phyloP scores from a whole-genome alignment of 2,888 invertebrate genomes.

The Mythimna vitellina region DNA sequence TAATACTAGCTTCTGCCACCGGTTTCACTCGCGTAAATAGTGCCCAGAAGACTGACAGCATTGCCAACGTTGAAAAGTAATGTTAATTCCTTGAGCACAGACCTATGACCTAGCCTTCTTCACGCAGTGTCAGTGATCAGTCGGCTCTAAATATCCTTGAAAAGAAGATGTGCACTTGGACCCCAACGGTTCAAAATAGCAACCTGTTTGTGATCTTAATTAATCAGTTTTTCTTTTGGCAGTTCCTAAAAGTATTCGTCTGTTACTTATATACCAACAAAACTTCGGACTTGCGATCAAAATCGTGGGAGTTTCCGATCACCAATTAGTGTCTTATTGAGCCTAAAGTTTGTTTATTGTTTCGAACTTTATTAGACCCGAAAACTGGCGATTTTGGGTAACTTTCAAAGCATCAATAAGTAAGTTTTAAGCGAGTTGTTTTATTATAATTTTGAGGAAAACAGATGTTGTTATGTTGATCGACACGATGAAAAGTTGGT shows the following conservation, averaged over 20 bases:
- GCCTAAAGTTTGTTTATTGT: constrained; percentile 19
- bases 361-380: constrained; percentile 16
- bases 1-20: no score
- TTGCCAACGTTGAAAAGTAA: no score
- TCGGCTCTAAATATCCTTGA: no score
- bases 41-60: no score
- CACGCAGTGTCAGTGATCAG: no score
- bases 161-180: no score
- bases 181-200: no score
- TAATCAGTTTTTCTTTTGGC: not conserved
- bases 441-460: constrained; percentile 24
- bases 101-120: no score
- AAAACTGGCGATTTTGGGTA: not conserved
- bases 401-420: constrained; percentile 11
- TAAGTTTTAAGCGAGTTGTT: constrained; percentile 17
- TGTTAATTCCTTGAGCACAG: no score
- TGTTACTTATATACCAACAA: not conserved
- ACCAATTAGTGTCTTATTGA: constrained; percentile 43
- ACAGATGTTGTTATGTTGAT: constrained; percentile 25
- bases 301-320: constrained; percentile 1
- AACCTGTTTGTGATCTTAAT: no score
- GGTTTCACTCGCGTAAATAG: no score
- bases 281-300: constrained; percentile 23
- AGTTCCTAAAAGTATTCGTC: not conserved
- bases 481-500: constrained; percentile 10